Conservation (phyloP, 2,888 invertebrate species). For the Stenodera caucasica region DNA sequence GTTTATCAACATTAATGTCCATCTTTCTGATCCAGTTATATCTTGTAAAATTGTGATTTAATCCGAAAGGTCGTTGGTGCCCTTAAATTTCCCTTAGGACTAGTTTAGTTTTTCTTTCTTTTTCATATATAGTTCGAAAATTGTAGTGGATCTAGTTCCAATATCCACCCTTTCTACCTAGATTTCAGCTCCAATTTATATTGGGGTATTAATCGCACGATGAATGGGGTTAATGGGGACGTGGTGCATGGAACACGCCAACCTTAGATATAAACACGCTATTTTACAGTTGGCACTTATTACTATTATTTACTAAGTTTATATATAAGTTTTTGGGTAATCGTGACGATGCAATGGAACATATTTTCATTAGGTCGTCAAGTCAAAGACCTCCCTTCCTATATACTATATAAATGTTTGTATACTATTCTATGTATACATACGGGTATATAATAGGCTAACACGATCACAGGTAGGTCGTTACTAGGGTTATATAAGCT, state of each 20-base stretch:
- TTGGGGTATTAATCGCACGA: background rate
- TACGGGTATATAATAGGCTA: constrained; percentile 13
- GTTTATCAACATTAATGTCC: background rate
- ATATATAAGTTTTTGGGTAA: constrained; percentile 36
- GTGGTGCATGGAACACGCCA: background rate
- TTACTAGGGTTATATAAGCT: constrained; percentile 26
- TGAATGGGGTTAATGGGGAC: constrained; percentile 3
- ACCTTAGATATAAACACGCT: constrained; percentile 4
- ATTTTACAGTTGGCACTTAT: background rate
- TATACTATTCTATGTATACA: background rate
- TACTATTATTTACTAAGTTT: background rate
- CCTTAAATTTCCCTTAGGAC: no score
- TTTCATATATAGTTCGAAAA: no score
- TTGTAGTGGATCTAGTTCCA: no score
- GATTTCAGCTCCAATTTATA: background rate
- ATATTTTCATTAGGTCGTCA: constrained; percentile 39
- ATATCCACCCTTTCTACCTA: background rate
- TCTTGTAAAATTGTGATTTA: no score
- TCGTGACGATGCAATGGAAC: constrained; percentile 42
- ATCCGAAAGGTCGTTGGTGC: no score
- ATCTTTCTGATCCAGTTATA: no score
- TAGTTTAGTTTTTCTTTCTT: no score
- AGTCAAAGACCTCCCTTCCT: constrained; percentile 45
- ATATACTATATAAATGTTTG: background rate
- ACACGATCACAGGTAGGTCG: constrained; percentile 42